Evolutionary conservation across 1,140 invertebrate genomes (phyloP).

Genomic region (Eumaeus atala): DNA sequence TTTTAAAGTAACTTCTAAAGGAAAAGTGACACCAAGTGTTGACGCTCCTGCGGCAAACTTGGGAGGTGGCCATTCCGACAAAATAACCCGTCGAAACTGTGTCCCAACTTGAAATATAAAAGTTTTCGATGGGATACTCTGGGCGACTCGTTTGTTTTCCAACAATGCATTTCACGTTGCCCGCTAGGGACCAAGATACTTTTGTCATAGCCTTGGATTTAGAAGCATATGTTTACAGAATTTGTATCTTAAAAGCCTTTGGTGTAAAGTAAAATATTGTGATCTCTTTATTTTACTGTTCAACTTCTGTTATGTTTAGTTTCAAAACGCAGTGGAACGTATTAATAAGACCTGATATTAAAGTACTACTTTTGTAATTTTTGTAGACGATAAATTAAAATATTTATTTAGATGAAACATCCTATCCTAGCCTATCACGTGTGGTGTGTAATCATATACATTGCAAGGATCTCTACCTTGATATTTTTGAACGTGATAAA

Average conservation of each 20-base stretch:
- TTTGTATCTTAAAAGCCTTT: constrained; percentile 13
- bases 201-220: constrained; percentile 37
- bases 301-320: too few species aligned
- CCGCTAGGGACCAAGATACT: constrained; percentile 33
- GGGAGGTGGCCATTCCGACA: constrained; percentile 46
- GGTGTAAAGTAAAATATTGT: constrained; percentile 21
- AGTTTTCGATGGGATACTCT: constrained; percentile 41
- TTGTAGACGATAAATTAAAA: too few species aligned
- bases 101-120: constrained; percentile 55
- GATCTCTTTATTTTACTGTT: background rate
- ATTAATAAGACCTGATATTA: too few species aligned
- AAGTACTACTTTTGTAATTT: too few species aligned
- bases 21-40: constrained; percentile 60
- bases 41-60: constrained; percentile 50
- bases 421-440: too few species aligned
- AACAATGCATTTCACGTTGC: constrained; percentile 39
- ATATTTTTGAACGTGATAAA: too few species aligned
- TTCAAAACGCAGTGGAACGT: too few species aligned
- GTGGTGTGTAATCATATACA: too few species aligned
- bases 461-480: too few species aligned
- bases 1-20: constrained; percentile 62
- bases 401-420: too few species aligned
- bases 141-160: constrained; percentile 42
- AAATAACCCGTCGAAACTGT: constrained; percentile 53
- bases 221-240: constrained; percentile 24